Conservation (phyloP, 2,888 invertebrate species). For the Oscheius sp. region DNA sequence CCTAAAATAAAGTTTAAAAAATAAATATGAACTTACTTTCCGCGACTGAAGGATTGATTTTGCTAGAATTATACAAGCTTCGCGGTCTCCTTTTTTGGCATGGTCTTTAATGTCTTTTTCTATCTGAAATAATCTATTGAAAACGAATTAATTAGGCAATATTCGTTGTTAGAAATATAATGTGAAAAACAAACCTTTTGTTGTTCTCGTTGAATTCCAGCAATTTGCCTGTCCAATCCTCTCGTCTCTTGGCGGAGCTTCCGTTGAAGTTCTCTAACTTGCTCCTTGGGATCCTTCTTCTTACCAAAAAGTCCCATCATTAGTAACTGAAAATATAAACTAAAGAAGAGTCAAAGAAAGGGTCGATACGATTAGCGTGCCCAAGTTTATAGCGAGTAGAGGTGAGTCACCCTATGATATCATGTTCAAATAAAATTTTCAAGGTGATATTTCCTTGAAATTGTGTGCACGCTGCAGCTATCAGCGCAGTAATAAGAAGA, state of each 20-base stretch:
- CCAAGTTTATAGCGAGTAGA: neutral
- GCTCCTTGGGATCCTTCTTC: constrained; percentile 69
- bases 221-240: constrained; percentile 90
- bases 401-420: neutral
- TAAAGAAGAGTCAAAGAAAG: neutral
- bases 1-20: constrained; percentile 76
- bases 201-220: constrained; percentile 91
- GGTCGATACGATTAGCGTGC: no score
- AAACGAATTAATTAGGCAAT: no score
- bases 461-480: no score
- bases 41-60: constrained; percentile 67
- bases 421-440: no score
- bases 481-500: no score
- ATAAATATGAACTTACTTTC: constrained; percentile 71
- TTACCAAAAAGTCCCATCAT: constrained; percentile 71
- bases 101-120: constrained; percentile 92
- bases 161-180: neutral
- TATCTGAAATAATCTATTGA: constrained; percentile 73
- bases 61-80: constrained; percentile 80
- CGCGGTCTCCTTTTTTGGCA: constrained; percentile 90
- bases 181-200: constrained; percentile 79
- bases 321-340: neutral
- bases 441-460: no score
- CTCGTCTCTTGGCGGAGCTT: constrained; percentile 80
- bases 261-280: constrained; percentile 92